phyloP scores from a whole-genome alignment of 2,888 invertebrate genomes.

The Scaptomyza cyrtandrae region DNA sequence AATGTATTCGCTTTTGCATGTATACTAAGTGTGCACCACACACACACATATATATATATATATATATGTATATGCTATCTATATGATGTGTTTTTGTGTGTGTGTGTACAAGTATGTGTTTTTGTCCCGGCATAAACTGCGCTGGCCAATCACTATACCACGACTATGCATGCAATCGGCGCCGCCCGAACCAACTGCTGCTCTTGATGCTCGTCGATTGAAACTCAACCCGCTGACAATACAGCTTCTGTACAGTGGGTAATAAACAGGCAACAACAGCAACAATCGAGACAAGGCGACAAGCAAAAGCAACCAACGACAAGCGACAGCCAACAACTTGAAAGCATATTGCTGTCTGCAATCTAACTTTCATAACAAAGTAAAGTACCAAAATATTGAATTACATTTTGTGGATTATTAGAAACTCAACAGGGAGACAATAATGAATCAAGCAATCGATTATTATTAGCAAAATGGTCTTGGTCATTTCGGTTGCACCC shows the following conservation, averaged over 20 bases:
- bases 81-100: not conserved
- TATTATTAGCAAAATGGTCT: constrained; percentile 2
- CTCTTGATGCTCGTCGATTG: constrained; percentile 13
- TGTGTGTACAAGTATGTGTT: not conserved
- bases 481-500: not conserved
- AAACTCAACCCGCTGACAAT: constrained; percentile 13
- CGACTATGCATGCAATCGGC: constrained; percentile 45
- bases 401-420: not conserved
- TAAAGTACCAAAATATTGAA: not conserved
- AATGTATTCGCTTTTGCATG: constrained; percentile 2
- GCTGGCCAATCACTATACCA: constrained; percentile 45
- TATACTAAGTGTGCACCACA: not conserved
- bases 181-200: constrained; percentile 33
- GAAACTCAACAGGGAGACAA: constrained; percentile 1
- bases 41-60: not conserved
- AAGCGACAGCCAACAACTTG: not conserved
- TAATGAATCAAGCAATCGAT: constrained; percentile 1
- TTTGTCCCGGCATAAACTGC: constrained; percentile 33
- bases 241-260: constrained; percentile 45
- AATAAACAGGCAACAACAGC: not conserved
- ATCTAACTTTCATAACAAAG: not conserved
- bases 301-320: too few species aligned
- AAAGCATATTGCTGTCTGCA: not conserved
- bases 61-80: constrained; percentile 12
- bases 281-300: not conserved